phyloP scores from a whole-genome alignment of 2,113 vertebrate genomes.

The Onychostruthus taczanowskii region DNA sequence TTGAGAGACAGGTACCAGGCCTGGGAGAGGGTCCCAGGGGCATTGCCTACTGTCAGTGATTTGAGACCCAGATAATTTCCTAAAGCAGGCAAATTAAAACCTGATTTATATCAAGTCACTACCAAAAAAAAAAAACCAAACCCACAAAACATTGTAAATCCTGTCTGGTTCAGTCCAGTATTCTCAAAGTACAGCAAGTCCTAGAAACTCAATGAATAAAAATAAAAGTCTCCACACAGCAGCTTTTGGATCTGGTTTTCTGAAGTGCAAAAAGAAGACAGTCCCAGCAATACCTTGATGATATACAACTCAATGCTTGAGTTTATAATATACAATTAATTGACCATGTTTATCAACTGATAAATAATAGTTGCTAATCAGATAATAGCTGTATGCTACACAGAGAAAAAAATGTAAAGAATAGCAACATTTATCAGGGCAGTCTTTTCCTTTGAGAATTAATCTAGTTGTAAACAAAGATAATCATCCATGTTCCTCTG shows the following conservation, averaged over 20 bases:
- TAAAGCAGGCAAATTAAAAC: background rate
- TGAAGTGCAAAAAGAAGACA: background rate
- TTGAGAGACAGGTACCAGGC: background rate
- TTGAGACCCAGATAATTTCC: background rate
- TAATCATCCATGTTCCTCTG: background rate
- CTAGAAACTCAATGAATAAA: background rate
- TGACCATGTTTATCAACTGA: background rate
- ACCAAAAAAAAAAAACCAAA: background rate
- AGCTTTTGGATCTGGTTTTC: background rate
- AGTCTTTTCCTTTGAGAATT: background rate
- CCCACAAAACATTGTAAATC: background rate
- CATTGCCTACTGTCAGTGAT: background rate
- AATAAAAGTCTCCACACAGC: background rate
- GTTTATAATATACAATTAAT: background rate
- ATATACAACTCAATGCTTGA: background rate
- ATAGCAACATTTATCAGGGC: background rate
- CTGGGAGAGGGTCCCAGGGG: background rate
- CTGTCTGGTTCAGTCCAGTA: background rate
- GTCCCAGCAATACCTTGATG: background rate
- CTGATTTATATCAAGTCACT: background rate
- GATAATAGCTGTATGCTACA: background rate
- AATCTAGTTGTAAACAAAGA: background rate
- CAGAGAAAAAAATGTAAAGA: background rate
- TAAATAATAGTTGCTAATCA: background rate
- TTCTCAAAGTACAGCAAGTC: background rate